A percentile compares a stretch with the other conserved stretches of the same genome.
phyloP scores from a whole-genome alignment of 2,888 invertebrate genomes.

The Andrena chrysosceles region DNA sequence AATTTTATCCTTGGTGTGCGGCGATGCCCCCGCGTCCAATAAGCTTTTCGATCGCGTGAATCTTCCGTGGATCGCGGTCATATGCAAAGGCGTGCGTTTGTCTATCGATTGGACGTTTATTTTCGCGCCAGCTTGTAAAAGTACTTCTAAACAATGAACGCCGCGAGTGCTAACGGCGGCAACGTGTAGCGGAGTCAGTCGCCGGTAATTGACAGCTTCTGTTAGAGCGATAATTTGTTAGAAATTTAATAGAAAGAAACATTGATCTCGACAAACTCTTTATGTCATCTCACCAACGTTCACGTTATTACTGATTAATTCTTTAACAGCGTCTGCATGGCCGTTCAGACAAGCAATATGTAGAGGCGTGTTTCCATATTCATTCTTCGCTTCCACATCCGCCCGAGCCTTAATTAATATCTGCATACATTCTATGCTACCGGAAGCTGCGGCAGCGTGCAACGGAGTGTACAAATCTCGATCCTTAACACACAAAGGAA shows the following conservation, averaged over 20 bases:
- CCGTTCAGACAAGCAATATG: conserved; percentile 88
- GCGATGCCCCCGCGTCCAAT: conserved; percentile 86
- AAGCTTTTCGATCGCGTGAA: conserved; percentile 88
- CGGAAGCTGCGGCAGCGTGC: conserved; percentile 88
- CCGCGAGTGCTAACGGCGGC: conserved; percentile 88
- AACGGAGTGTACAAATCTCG: conserved; percentile 87
- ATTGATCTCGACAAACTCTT: background rate
- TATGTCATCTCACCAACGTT: conserved; percentile 82
- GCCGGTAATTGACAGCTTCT: conserved; percentile 86
- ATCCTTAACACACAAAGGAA: conserved; percentile 68
- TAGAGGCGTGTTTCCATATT: conserved; percentile 87
- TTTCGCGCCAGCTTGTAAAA: conserved; percentile 86
- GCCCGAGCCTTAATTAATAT: conserved; percentile 86
- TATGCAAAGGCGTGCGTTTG: conserved; percentile 88
- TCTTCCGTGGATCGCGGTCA: conserved; percentile 89
- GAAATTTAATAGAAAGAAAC: background rate
- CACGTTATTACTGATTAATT: conserved; percentile 86
- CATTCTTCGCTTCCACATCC: conserved; percentile 87
- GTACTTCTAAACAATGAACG: conserved; percentile 87
- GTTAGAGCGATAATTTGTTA: conserved; percentile 15
- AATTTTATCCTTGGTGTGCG: conserved; percentile 87
- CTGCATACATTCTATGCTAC: conserved; percentile 84
- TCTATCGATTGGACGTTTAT: conserved; percentile 87
- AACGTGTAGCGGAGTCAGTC: conserved; percentile 88
- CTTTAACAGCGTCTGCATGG: conserved; percentile 86